These are phyloP conservation scores for Phymanthus crucifer DNA, from an alignment of 92 coral and sea anemone species.

Conservation along the genomic window DNA sequence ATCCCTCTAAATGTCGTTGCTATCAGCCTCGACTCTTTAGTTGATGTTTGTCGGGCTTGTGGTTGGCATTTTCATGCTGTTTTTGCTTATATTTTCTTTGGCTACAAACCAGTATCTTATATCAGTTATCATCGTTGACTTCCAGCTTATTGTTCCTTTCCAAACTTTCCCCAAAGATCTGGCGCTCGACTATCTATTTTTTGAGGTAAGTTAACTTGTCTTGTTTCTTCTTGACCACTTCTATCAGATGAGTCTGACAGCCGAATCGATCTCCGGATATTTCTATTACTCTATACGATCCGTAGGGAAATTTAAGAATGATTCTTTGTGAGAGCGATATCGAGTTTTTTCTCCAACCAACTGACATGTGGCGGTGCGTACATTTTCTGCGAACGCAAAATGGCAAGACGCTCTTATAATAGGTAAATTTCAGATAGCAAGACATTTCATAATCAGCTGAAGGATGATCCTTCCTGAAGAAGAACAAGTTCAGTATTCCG, in stretches of 20 bases:
- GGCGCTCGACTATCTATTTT: not conserved
- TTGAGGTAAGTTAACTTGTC: slow-evolving; percentile 1
- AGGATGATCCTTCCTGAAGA: no score
- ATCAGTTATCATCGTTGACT: not conserved
- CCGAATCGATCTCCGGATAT: not conserved
- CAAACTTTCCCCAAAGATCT: not conserved
- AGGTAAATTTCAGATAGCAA: no score
- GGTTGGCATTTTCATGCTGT: not conserved
- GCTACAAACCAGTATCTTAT: not conserved
- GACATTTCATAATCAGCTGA: no score
- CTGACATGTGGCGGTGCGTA: no score
- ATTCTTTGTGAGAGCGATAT: no score
- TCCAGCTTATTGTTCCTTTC: not conserved
- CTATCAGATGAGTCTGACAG: not conserved
- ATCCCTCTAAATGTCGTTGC: not conserved
- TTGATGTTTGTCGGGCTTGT: not conserved
- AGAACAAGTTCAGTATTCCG: no score
- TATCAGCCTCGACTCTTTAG: not conserved
- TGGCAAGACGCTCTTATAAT: no score
- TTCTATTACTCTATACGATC: not conserved
- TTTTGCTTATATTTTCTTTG: not conserved
- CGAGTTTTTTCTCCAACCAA: no score
- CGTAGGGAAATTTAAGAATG: no score
- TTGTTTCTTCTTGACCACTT: not conserved
- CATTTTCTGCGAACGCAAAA: no score